A percentile compares a stretch with the other conserved stretches of the same genome.
Conservation (phyloP, 2,113 vertebrate genomes). For the Dipodomys spectabilis region DNA sequence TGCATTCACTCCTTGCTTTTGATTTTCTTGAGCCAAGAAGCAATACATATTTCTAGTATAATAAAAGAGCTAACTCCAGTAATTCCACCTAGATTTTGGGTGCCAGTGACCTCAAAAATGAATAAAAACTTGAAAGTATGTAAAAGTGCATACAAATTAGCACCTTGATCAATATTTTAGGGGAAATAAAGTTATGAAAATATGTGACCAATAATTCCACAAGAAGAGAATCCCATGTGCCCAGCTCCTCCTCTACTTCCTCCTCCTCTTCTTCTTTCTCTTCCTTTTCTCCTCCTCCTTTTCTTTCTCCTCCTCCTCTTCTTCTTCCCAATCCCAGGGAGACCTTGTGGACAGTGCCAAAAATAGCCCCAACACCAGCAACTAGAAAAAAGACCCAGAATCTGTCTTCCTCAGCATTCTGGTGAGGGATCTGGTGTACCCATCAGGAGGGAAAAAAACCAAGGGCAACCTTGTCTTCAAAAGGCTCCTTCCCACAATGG, state of each 20-base stretch:
- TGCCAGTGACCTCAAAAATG: background rate
- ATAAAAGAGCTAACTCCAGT: background rate
- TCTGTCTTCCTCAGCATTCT: background rate
- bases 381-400: constrained; percentile 49
- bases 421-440: constrained; percentile 17
- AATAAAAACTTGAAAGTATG: background rate
- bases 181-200: constrained; percentile 32
- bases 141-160: background rate
- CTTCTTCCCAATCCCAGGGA: background rate
- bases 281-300: no score
- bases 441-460: constrained; percentile 56
- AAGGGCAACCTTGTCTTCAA: constrained; percentile 73
- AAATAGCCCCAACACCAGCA: constrained; percentile 33
- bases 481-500: constrained; percentile 72
- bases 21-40: background rate
- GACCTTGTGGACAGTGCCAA: constrained; percentile 73
- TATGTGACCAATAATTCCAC: background rate
- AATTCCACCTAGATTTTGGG: background rate
- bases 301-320: background rate
- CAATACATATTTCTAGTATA: background rate
- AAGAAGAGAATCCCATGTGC: constrained; percentile 18
- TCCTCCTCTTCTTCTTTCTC: no score
- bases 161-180: background rate
- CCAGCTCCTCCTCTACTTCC: background rate
- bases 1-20: background rate